Evolutionary conservation across 2,113 vertebrate species (phyloP).

Genomic region (Choloepus hoffmanni): DNA sequence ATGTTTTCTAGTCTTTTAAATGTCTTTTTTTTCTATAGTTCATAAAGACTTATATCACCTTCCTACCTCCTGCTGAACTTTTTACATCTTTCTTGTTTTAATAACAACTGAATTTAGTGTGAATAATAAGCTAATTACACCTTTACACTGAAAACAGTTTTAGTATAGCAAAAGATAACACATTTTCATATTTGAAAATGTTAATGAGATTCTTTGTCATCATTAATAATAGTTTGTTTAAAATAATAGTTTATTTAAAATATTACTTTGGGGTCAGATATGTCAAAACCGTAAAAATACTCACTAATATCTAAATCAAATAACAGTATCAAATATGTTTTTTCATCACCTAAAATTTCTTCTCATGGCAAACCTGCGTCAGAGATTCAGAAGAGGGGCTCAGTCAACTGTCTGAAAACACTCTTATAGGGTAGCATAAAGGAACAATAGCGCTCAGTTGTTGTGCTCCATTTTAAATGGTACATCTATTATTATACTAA

Average conservation of each 20-base stretch:
- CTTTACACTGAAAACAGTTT: constrained; percentile 30
- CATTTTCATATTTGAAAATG: constrained; percentile 22
- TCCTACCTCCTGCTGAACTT: background rate
- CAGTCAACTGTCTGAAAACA: constrained; percentile 8
- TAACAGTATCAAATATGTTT: background rate
- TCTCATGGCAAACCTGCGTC: background rate
- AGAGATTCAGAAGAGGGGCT: constrained; percentile 66
- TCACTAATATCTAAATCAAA: constrained; percentile 57
- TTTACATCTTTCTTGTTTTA: constrained; percentile 44
- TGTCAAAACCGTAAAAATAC: constrained; percentile 40
- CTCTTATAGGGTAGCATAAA: constrained; percentile 18
- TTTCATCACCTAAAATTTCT: constrained; percentile 9
- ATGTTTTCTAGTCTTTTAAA: background rate
- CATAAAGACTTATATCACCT: background rate
- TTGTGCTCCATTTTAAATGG: constrained; percentile 65
- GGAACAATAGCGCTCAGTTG: constrained; percentile 56
- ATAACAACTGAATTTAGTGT: background rate
- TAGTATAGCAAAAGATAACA: background rate
- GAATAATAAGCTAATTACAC: background rate
- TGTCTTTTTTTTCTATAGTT: background rate
- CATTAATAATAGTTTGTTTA: constrained; percentile 19
- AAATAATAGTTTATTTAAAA: constrained; percentile 14
- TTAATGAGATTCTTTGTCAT: constrained; percentile 27
- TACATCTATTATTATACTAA: constrained; percentile 79
- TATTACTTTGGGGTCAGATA: background rate